Conservation (phyloP, 2,113 vertebrate genomes). For the Xenopus laevis region DNA sequence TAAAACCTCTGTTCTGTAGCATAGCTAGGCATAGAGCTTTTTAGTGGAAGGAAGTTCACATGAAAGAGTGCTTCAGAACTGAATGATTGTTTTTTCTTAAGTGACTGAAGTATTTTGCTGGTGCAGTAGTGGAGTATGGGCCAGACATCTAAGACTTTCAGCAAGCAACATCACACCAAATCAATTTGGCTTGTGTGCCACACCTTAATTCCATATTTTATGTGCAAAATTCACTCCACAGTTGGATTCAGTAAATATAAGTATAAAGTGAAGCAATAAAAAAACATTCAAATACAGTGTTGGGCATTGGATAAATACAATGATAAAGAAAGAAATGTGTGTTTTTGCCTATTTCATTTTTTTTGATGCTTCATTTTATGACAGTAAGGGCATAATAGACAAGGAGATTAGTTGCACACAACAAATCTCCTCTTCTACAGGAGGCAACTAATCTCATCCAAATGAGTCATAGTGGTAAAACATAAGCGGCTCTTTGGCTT, state of each 20-base stretch:
- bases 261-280: too few species aligned
- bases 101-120: constrained; percentile 10
- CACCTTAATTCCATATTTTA: constrained; percentile 20
- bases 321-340: too few species aligned
- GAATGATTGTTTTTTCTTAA: constrained; percentile 4
- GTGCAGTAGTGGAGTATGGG: background rate
- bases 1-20: background rate
- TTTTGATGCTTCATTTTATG: too few species aligned
- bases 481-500: too few species aligned
- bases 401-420: too few species aligned
- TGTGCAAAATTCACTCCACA: constrained; percentile 11
- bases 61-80: constrained; percentile 9
- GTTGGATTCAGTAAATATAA: background rate
- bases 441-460: too few species aligned
- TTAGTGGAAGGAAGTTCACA: constrained; percentile 6
- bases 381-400: too few species aligned
- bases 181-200: constrained; percentile 8
- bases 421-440: too few species aligned
- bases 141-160: constrained; percentile 18
- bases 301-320: too few species aligned
- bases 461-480: too few species aligned
- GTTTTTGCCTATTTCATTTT: too few species aligned
- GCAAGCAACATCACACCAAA: constrained; percentile 26
- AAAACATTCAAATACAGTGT: too few species aligned
- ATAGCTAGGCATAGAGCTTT: background rate